Evolutionary conservation across 1,140 invertebrate species (phyloP).

Genomic region (Drosophila willistoni): DNA sequence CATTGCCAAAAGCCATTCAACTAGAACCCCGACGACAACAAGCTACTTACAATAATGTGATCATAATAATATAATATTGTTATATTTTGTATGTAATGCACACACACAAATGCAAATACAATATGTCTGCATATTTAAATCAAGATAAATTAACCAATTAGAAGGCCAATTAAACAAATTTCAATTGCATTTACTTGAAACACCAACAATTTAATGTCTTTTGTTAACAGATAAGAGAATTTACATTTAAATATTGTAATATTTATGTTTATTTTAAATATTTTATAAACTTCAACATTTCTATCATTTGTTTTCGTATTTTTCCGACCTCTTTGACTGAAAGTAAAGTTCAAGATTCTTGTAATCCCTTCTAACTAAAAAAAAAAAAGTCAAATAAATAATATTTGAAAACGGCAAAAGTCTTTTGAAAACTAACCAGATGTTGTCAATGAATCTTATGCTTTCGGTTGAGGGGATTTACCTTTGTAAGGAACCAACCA

Average conservation of each 20-base stretch:
- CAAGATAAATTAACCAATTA: not conserved
- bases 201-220: too few species aligned
- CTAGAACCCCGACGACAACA: not conserved
- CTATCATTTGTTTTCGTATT: too few species aligned
- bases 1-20: slow-evolving; percentile 5
- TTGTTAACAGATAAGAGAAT: too few species aligned
- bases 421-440: slow-evolving; percentile 13
- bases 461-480: slow-evolving; percentile 15
- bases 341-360: not conserved
- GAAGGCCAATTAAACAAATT: not conserved
- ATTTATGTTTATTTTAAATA: too few species aligned
- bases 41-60: not conserved
- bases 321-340: not conserved
- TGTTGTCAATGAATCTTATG: slow-evolving; percentile 16
- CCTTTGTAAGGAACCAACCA: slow-evolving; percentile 45
- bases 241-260: too few species aligned
- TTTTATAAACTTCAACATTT: too few species aligned
- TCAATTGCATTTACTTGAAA: not conserved
- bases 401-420: not conserved
- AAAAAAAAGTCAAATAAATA: slow-evolving; percentile 7
- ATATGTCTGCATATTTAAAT: not conserved
- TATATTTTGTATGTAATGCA: not conserved
- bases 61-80: not conserved
- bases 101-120: not conserved
- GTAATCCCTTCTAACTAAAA: not conserved